Conservation (phyloP, 2,113 vertebrate species). For the Upupa epops region DNA sequence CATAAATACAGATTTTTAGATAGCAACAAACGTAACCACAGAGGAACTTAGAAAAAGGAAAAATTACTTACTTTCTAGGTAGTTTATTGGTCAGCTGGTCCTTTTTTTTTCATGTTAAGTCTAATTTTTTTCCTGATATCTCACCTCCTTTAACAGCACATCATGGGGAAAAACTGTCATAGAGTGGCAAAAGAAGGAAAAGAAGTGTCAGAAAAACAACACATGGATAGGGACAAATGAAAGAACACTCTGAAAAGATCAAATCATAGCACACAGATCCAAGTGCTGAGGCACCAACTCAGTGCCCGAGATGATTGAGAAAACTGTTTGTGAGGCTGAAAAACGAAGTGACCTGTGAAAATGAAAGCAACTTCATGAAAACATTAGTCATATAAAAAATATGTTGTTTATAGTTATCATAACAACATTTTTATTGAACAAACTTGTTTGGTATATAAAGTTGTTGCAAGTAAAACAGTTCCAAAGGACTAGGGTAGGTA, state of each 20-base stretch:
- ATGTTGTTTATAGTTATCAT: constrained; percentile 74
- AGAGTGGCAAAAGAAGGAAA: not conserved
- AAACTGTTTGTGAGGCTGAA: constrained; percentile 32
- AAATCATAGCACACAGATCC: not conserved
- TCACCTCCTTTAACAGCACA: constrained; percentile 31
- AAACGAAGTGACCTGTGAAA: constrained; percentile 70
- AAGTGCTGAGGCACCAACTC: not conserved
- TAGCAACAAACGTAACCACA: not conserved
- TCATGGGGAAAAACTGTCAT: constrained; percentile 10
- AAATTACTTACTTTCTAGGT: constrained; percentile 41
- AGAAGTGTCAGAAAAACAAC: constrained; percentile 44
- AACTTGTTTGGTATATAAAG: constrained; percentile 64
- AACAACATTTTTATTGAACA: constrained; percentile 72
- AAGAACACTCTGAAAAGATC: not conserved
- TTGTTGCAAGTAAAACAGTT: constrained; percentile 47
- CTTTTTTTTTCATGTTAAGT: not conserved
- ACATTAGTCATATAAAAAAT: constrained; percentile 71
- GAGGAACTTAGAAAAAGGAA: not conserved
- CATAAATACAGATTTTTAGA: constrained; percentile 29
- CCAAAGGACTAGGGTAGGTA: constrained; percentile 59
- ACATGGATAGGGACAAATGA: constrained; percentile 2
- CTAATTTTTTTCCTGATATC: constrained; percentile 1
- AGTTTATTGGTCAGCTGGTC: constrained; percentile 1
- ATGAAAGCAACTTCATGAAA: constrained; percentile 61
- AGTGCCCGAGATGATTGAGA: constrained; percentile 1